These are phyloP conservation scores for Onychorhynchus coronatus DNA, from an alignment of 2,113 vertebrate species.

Conservation along the genomic window DNA sequence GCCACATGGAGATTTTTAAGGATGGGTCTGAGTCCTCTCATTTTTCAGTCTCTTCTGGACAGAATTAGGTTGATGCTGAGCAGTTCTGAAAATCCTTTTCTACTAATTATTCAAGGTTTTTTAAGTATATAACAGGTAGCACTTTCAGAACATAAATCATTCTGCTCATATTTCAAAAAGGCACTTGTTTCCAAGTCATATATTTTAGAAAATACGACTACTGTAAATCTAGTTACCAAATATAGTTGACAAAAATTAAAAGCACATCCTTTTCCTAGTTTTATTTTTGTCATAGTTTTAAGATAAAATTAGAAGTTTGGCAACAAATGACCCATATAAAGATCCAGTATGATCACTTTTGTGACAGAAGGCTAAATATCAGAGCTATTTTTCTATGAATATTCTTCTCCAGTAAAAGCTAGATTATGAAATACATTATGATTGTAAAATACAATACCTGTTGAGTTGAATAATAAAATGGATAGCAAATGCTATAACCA, in stretches of 20 bases:
- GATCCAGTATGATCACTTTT: background rate
- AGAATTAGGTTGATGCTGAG: background rate
- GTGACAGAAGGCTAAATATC: constrained; percentile 1
- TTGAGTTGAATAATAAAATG: background rate
- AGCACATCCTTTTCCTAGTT: background rate
- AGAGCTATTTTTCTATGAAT: background rate
- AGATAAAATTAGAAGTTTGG: background rate
- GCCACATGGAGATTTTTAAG: background rate
- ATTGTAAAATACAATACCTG: background rate
- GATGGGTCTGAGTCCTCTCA: background rate
- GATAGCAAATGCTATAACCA: background rate
- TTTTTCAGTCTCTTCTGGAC: background rate
- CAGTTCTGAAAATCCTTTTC: background rate
- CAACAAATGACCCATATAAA: background rate
- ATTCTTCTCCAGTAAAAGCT: background rate
- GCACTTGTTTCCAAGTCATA: background rate
- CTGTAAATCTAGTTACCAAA: background rate
- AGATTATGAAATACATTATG: background rate
- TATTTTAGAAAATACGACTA: background rate
- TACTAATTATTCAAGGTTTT: background rate
- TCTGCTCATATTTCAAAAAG: background rate
- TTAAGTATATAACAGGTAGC: background rate
- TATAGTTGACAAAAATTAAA: background rate
- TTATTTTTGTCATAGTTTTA: background rate
- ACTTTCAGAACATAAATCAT: background rate